Conservation (phyloP, 2,113 vertebrate genomes). For the Nansenia antarctica region DNA sequence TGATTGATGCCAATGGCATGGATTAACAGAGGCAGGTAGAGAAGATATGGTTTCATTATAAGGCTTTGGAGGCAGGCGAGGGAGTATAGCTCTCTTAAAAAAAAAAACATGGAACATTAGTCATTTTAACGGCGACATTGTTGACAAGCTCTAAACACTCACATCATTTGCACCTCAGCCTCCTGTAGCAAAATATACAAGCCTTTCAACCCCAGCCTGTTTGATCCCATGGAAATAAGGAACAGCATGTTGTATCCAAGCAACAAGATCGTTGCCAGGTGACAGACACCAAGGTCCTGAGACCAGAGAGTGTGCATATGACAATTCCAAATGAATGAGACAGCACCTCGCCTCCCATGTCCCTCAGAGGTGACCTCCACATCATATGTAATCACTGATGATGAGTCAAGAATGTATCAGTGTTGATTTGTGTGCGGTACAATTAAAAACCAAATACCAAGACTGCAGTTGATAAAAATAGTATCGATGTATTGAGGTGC, state of each 20-base stretch:
- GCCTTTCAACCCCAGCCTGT: conserved; percentile 43
- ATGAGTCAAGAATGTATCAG: too few species aligned
- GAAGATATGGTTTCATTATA: too few species aligned
- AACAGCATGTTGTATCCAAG: conserved; percentile 71
- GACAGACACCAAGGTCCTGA: conserved; percentile 70
- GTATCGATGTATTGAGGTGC: neutral
- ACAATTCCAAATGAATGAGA: conserved; percentile 52
- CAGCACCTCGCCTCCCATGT: conserved; percentile 33
- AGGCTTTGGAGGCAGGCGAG: too few species aligned
- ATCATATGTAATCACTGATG: neutral
- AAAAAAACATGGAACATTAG: too few species aligned
- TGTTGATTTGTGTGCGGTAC: neutral
- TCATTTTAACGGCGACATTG: too few species aligned
- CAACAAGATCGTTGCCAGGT: conserved; percentile 79
- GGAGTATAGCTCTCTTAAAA: too few species aligned
- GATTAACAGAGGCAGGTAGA: too few species aligned
- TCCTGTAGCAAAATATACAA: conserved; percentile 25
- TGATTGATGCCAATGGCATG: too few species aligned
- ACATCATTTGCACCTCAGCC: neutral
- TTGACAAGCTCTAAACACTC: neutral
- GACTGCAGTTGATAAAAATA: neutral
- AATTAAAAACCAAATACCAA: neutral
- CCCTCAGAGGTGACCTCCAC: neutral
- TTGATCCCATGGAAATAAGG: conserved; percentile 61
- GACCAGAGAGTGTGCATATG: conserved; percentile 48